Evolutionary conservation across 1,140 invertebrate genomes (phyloP).

Genomic region (Lordiphosa mommai): DNA sequence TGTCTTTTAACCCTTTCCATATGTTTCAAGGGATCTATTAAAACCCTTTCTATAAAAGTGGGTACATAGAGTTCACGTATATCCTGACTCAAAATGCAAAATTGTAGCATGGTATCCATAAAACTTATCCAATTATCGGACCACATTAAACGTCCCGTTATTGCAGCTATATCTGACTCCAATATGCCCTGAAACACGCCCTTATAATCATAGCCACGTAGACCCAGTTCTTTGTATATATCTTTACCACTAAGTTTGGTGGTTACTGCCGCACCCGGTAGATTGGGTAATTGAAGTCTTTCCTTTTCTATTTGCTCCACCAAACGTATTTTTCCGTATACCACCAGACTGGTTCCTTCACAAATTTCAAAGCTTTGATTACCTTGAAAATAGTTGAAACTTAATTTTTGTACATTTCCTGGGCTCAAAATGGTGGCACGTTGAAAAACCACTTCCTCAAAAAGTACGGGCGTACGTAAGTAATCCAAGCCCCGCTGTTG

Average conservation of each 20-base stretch:
- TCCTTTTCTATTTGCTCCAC: conserved; percentile 84
- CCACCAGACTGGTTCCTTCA: conserved; percentile 90
- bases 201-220: conserved; percentile 96
- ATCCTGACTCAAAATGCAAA: conserved; percentile 88
- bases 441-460: conserved; percentile 93
- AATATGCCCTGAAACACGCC: conserved; percentile 92
- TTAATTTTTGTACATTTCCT: conserved; percentile 89
- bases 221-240: conserved; percentile 95
- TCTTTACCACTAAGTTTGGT: conserved; percentile 84
- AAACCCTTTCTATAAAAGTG: conserved; percentile 89
- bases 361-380: conserved; percentile 95
- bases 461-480: conserved; percentile 89
- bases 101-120: conserved; percentile 97
- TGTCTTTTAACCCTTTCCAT: conserved; percentile 80
- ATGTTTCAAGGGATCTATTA: conserved; percentile 90
- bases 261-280: conserved; percentile 60
- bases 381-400: conserved; percentile 93
- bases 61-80: conserved; percentile 91
- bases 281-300: conserved; percentile 79
- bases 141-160: conserved; percentile 88
- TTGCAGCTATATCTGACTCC: conserved; percentile 84
- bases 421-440: conserved; percentile 93
- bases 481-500: conserved; percentile 88
- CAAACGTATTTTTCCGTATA: conserved; percentile 87
- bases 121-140: conserved; percentile 94